phyloP scores from a whole-genome alignment of 2,888 invertebrate genomes.

The Leptopilina myrica region DNA sequence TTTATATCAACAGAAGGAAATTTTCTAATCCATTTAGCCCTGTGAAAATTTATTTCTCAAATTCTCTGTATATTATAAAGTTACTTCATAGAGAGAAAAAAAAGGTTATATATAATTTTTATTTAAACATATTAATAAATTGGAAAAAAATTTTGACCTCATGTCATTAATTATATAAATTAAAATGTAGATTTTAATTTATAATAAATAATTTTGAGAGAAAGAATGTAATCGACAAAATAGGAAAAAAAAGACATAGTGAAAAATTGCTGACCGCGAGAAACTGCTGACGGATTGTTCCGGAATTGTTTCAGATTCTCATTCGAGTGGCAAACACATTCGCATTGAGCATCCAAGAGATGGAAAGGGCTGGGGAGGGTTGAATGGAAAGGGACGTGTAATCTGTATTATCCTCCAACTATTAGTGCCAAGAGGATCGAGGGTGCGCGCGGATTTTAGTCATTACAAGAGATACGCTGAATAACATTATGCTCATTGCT shows the following conservation, averaged over 20 bases:
- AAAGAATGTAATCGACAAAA: neutral
- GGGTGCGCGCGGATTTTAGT: slow-evolving; percentile 70
- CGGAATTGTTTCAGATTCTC: slow-evolving; percentile 73
- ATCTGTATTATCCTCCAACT: slow-evolving; percentile 75
- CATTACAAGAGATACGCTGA: slow-evolving; percentile 68
- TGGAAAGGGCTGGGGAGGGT: slow-evolving; percentile 56
- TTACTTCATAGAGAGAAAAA: too few species aligned
- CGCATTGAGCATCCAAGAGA: slow-evolving; percentile 58
- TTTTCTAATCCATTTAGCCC: too few species aligned
- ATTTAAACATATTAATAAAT: too few species aligned
- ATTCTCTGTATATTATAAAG: too few species aligned
- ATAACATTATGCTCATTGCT: slow-evolving; percentile 67
- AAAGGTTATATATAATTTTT: too few species aligned
- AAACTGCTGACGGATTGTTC: slow-evolving; percentile 60
- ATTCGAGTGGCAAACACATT: slow-evolving; percentile 71
- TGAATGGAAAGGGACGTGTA: slow-evolving; percentile 66
- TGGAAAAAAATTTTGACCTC: too few species aligned
- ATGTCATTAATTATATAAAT: too few species aligned
- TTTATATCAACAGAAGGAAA: too few species aligned
- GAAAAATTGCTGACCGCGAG: slow-evolving; percentile 55
- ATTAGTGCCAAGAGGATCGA: slow-evolving; percentile 73
- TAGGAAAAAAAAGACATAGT: neutral
- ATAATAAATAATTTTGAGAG: too few species aligned
- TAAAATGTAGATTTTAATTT: too few species aligned
- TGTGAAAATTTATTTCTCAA: too few species aligned